phyloP scores from a whole-genome alignment of 2,113 vertebrate genomes.

The Odontesthes bonariensis region DNA sequence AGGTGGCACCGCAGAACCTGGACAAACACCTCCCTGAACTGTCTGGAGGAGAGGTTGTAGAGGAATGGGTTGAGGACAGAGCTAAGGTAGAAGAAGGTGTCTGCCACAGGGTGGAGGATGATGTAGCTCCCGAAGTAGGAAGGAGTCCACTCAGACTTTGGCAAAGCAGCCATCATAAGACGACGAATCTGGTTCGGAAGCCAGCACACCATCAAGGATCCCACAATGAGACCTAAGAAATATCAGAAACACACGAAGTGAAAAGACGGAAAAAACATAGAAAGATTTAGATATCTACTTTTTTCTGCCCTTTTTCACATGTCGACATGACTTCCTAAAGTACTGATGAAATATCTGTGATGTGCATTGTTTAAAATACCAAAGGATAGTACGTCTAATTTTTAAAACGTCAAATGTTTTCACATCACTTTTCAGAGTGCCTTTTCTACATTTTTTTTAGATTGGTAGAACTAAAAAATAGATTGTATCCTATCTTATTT shows the following conservation, averaged over 20 bases:
- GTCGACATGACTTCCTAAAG: too few species aligned
- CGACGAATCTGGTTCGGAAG: constrained; percentile 92
- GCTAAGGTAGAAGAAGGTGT: constrained; percentile 97
- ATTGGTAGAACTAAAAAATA: too few species aligned
- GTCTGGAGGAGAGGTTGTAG: constrained; percentile 93
- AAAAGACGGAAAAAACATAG: background rate
- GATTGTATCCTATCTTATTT: too few species aligned
- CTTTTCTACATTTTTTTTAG: too few species aligned
- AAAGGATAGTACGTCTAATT: too few species aligned
- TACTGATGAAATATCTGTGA: too few species aligned
- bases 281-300: background rate
- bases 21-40: constrained; percentile 90
- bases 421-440: too few species aligned
- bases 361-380: too few species aligned
- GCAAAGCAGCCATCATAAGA: constrained; percentile 89
- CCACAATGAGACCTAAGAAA: constrained; percentile 88
- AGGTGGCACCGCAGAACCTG: constrained; percentile 90
- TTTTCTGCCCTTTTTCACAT: too few species aligned
- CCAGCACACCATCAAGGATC: constrained; percentile 90
- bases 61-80: constrained; percentile 95
- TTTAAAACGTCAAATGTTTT: too few species aligned
- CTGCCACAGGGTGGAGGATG: constrained; percentile 86
- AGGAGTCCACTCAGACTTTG: constrained; percentile 87
- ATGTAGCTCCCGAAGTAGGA: constrained; percentile 86
- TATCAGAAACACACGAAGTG: background rate